phyloP scores from a whole-genome alignment of 64 coral and sea anemone species.

The Cladopsammia gracilis region DNA sequence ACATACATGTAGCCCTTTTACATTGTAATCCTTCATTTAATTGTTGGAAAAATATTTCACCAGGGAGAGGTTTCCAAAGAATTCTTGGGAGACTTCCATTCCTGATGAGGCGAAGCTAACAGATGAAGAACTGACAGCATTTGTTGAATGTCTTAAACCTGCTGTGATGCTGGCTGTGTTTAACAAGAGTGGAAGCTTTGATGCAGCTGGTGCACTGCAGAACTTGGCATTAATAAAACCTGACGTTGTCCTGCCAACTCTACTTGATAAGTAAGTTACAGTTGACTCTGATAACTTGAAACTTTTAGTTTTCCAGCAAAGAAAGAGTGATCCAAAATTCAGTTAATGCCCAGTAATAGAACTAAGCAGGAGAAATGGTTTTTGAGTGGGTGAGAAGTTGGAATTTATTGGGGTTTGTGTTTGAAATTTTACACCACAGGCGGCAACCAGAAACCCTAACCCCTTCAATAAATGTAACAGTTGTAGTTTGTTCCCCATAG shows the following conservation, averaged over 20 bases:
- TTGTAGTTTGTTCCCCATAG: too few relatives aligned
- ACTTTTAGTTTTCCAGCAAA: too few relatives aligned
- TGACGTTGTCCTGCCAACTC: constrained; percentile 90
- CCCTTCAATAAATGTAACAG: too few relatives aligned
- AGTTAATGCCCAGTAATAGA: too few relatives aligned
- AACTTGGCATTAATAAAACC: constrained; percentile 94
- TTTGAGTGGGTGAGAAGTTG: too few relatives aligned
- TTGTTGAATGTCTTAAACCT: constrained; percentile 98
- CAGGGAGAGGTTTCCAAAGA: constrained; percentile 87
- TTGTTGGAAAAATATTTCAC: background rate
- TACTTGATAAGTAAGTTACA: constrained; percentile 88
- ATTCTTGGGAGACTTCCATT: constrained; percentile 75
- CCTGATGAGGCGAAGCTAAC: constrained; percentile 82
- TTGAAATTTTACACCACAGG: too few relatives aligned
- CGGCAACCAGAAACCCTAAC: too few relatives aligned
- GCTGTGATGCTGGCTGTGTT: constrained; percentile 95
- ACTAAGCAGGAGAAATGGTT: too few relatives aligned
- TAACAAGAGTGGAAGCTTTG: constrained; percentile 98
- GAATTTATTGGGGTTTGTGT: too few relatives aligned
- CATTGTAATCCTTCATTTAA: too few relatives aligned
- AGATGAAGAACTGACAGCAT: constrained; percentile 79
- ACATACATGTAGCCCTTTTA: too few relatives aligned
- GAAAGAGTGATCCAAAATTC: too few relatives aligned
- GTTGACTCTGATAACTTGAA: background rate
- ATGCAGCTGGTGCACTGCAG: constrained; percentile 91